Conservation (phyloP, 2,113 vertebrate genomes). For the Halcyon senegalensis region DNA sequence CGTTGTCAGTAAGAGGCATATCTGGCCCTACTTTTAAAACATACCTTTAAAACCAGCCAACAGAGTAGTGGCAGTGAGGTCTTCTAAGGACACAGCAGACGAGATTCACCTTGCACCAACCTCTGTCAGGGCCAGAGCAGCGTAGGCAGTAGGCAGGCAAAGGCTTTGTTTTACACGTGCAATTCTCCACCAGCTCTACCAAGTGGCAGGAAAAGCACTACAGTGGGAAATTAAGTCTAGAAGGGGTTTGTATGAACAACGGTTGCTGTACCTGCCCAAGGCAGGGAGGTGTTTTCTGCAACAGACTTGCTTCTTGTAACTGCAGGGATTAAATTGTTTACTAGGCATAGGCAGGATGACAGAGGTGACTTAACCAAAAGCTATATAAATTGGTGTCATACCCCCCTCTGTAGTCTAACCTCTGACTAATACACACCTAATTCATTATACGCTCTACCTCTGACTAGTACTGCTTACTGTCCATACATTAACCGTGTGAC, state of each 20-base stretch:
- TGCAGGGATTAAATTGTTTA: not conserved
- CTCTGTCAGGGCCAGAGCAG: not conserved
- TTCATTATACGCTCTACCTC: not conserved
- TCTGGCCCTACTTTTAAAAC: not conserved
- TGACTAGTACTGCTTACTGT: not conserved
- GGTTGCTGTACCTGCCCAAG: not conserved
- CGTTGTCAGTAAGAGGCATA: not conserved
- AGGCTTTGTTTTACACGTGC: not conserved
- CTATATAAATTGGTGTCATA: not conserved
- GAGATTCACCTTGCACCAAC: not conserved
- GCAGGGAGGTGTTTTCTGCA: not conserved
- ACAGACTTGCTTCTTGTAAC: not conserved
- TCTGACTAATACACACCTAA: not conserved
- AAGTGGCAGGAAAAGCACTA: not conserved
- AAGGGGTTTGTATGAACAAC: not conserved
- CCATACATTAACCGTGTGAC: not conserved
- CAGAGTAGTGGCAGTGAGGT: not conserved
- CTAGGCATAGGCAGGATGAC: not conserved
- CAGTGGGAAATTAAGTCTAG: not conserved
- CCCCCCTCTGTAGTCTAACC: not conserved
- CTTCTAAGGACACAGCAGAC: accelerated
- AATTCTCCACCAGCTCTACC: not conserved
- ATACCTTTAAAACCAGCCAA: not conserved
- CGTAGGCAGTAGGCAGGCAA: not conserved
- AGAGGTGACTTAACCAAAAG: not conserved